Conservation (phyloP, 1,140 invertebrate species). For the Ceratina calcarata region DNA sequence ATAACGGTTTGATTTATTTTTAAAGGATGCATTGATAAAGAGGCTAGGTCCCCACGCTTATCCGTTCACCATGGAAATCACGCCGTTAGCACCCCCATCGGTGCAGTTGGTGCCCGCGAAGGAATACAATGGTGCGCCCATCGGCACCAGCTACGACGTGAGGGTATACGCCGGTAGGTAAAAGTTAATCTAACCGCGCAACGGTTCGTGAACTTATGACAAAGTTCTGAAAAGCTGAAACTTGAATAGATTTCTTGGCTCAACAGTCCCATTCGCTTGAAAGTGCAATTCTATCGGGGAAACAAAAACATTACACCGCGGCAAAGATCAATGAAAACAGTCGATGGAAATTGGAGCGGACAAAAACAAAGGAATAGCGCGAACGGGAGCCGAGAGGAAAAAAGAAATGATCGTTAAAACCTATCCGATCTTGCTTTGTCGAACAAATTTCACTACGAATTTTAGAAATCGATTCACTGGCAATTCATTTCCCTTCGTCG, state of each 20-base stretch:
- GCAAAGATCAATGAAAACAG: neutral
- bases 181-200: constrained; percentile 1
- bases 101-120: constrained; percentile 94
- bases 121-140: constrained; percentile 93
- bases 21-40: constrained; percentile 90
- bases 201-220: neutral
- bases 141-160: constrained; percentile 93
- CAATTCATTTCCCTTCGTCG: no score
- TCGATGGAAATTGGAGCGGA: neutral
- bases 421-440: neutral
- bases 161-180: constrained; percentile 87
- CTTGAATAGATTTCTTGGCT: neutral
- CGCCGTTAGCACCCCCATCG: constrained; percentile 90
- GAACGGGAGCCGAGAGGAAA: neutral
- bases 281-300: neutral
- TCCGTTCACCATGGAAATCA: constrained; percentile 90
- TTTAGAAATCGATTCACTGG: neutral
- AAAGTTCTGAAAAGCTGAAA: neutral
- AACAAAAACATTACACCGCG: neutral
- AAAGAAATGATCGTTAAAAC: neutral
- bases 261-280: neutral
- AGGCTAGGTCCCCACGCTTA: constrained; percentile 89
- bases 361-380: neutral
- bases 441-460: neutral
- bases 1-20: neutral